Conservation (phyloP, 2,888 invertebrate genomes). For the Epistrophe grossulariae region DNA sequence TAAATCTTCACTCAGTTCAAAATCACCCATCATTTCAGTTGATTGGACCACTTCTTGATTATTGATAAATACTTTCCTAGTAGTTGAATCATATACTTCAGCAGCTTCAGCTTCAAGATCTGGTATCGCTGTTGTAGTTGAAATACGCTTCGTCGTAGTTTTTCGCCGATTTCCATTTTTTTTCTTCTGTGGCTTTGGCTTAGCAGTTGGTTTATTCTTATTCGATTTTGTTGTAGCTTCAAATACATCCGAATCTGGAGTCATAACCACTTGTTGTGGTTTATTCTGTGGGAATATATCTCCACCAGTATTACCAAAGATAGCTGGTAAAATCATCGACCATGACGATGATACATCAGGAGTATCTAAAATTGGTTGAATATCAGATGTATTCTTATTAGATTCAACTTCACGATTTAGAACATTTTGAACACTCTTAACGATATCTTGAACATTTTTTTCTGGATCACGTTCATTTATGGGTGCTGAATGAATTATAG, state of each 20-base stretch:
- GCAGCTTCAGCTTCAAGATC: constrained; percentile 77
- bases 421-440: constrained; percentile 92
- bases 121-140: constrained; percentile 74
- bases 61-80: constrained; percentile 80
- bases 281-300: constrained; percentile 86
- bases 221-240: constrained; percentile 79
- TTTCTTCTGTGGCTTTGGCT: constrained; percentile 80
- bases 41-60: constrained; percentile 81
- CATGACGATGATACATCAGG: constrained; percentile 91
- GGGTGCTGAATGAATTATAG: constrained; percentile 81
- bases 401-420: constrained; percentile 89
- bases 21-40: constrained; percentile 68
- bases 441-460: constrained; percentile 91
- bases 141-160: constrained; percentile 76
- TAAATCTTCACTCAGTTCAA: constrained; percentile 58
- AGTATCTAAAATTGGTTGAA: constrained; percentile 86
- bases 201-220: constrained; percentile 77
- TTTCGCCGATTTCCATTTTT: constrained; percentile 80
- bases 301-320: constrained; percentile 89
- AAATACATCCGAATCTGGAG: constrained; percentile 83
- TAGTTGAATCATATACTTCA: constrained; percentile 78
- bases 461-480: constrained; percentile 85
- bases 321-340: constrained; percentile 92
- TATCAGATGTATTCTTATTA: constrained; percentile 85
- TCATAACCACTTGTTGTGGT: constrained; percentile 83